phyloP scores from a whole-genome alignment of 2,888 invertebrate genomes.

The Hipparchia semele region DNA sequence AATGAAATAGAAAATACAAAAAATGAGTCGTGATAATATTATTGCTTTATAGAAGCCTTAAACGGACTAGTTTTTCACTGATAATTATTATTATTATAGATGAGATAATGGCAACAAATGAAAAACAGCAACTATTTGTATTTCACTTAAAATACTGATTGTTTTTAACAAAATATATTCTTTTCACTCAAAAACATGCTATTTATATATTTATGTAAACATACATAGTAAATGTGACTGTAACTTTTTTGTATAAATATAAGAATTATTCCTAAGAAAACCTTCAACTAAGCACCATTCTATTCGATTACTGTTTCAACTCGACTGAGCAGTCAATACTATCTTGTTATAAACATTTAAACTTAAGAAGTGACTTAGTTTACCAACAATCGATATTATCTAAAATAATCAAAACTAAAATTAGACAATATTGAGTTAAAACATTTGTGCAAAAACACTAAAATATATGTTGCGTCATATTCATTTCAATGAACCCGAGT shows the following conservation, averaged over 20 bases:
- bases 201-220: slow-evolving; percentile 35
- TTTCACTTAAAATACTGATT: slow-evolving; percentile 58
- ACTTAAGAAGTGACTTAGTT: slow-evolving; percentile 71
- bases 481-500: slow-evolving; percentile 40
- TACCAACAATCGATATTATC: slow-evolving; percentile 49
- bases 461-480: slow-evolving; percentile 32
- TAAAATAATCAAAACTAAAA: slow-evolving; percentile 64
- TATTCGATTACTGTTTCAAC: slow-evolving; percentile 78
- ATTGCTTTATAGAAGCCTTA: slow-evolving; percentile 56
- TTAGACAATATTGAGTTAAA: slow-evolving; percentile 67
- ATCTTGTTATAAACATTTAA: slow-evolving; percentile 68
- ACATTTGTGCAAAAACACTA: slow-evolving; percentile 76
- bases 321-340: slow-evolving; percentile 79
- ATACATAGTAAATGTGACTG: slow-evolving; percentile 52
- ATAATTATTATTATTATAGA: slow-evolving; percentile 24
- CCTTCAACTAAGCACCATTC: slow-evolving; percentile 80
- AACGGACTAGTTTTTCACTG: slow-evolving; percentile 50
- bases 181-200: slow-evolving; percentile 40
- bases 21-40: slow-evolving; percentile 45
- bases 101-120: slow-evolving; percentile 54
- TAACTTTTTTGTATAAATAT: slow-evolving; percentile 66
- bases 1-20: slow-evolving; percentile 47
- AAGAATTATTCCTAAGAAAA: slow-evolving; percentile 70
- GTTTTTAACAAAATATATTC: slow-evolving; percentile 55
- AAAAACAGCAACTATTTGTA: slow-evolving; percentile 49